These are phyloP conservation scores for Protonemura montana DNA, from an alignment of 2,888 invertebrate genomes.

Conservation along the genomic window DNA sequence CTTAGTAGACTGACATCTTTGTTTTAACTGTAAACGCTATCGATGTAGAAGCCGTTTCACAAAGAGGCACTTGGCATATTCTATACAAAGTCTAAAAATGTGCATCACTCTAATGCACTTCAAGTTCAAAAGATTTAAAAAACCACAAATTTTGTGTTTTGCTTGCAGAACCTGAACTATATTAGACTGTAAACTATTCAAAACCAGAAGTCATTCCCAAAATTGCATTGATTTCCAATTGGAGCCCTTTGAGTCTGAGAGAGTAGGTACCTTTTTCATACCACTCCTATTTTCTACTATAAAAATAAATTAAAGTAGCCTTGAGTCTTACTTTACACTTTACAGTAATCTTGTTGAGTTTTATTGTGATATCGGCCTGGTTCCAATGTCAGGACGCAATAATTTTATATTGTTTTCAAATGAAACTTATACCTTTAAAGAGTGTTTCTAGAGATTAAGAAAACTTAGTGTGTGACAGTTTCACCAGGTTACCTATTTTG, in stretches of 20 bases:
- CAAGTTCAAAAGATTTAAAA: no score
- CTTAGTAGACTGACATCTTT: no score
- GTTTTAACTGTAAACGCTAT: no score
- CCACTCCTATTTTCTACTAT: not conserved
- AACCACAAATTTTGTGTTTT: no score
- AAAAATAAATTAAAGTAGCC: not conserved
- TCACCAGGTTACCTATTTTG: no score
- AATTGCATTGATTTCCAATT: not conserved
- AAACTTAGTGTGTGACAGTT: no score
- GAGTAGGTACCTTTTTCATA: not conserved
- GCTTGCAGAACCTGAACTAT: no score
- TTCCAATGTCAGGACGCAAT: not conserved
- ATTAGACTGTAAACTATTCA: not conserved
- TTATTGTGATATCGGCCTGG: not conserved
- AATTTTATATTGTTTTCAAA: not conserved
- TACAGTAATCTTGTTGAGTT: not conserved
- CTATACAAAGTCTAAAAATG: no score
- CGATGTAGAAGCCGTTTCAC: no score
- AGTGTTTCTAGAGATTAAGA: no score
- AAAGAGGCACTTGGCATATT: no score
- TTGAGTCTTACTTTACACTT: not conserved
- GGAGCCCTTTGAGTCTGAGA: not conserved
- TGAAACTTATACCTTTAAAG: not conserved
- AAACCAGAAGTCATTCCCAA: not conserved
- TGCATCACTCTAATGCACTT: no score